Evolutionary conservation across 2,888 invertebrate genomes (phyloP).

Genomic region (Amiota mariae): DNA sequence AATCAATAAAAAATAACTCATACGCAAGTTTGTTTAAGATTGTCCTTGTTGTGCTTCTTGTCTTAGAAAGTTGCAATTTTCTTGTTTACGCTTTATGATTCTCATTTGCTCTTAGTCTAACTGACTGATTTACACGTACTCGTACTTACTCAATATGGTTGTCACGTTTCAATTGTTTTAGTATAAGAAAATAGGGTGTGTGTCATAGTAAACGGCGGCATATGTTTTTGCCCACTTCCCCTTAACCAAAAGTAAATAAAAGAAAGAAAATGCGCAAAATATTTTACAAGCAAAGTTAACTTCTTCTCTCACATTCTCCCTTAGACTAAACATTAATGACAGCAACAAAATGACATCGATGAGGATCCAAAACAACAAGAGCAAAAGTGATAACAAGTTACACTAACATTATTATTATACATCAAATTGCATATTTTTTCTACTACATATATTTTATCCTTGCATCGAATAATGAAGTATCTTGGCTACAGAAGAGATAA

Average conservation of each 20-base stretch:
- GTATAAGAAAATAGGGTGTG: background rate
- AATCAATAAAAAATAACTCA: constrained; percentile 25
- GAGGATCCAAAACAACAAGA: background rate
- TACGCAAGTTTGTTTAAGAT: constrained; percentile 8
- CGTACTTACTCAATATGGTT: background rate
- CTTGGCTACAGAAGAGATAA: too few relatives aligned
- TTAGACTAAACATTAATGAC: too few relatives aligned
- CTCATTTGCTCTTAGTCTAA: background rate
- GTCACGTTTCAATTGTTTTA: constrained; percentile 24
- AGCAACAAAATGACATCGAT: too few relatives aligned
- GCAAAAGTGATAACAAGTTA: background rate
- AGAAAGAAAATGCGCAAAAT: background rate
- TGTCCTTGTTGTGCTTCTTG: too few relatives aligned
- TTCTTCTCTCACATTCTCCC: too few relatives aligned
- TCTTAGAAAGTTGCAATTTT: too few relatives aligned
- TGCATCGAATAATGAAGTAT: too few relatives aligned
- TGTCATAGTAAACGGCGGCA: background rate
- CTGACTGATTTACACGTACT: too few relatives aligned
- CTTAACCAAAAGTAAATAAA: background rate
- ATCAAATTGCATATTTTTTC: constrained; percentile 10
- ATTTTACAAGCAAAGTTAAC: background rate
- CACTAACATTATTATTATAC: constrained; percentile 21
- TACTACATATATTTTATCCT: too few relatives aligned
- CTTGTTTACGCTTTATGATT: background rate
- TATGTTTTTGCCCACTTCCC: too few relatives aligned